Percentiles rank a stretch among this genome's conserved stretches.
Evolutionary conservation across 2,797 vertebrate genomes (phyloP).

Genomic region (Galaxias olidus): DNA sequence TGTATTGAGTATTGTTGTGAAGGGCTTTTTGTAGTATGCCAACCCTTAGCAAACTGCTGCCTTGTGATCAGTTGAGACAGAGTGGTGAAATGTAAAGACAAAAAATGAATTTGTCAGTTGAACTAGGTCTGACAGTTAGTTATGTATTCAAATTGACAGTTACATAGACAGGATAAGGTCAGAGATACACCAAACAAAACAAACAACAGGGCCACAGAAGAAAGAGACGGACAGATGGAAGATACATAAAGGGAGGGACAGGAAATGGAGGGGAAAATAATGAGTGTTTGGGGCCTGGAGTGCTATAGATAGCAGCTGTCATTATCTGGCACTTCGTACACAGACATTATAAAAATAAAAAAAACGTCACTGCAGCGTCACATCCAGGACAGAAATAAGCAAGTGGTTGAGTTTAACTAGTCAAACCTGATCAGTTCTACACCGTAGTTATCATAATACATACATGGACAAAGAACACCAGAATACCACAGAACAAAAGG

Average conservation of each 20-base stretch:
- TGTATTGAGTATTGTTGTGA: neutral
- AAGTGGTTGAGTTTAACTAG: constrained; percentile 35
- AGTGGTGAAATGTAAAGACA: neutral
- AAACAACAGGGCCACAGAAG: neutral
- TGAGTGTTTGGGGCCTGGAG: neutral
- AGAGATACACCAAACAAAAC: no score
- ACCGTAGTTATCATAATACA: constrained; percentile 28
- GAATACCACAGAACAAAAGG: neutral
- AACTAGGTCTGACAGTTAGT: neutral
- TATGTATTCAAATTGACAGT: neutral
- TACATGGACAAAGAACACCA: constrained; percentile 8
- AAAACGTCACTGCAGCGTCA: constrained; percentile 9
- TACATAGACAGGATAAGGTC: no score
- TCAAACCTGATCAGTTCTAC: constrained; percentile 49
- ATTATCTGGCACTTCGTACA: neutral
- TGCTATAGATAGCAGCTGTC: neutral
- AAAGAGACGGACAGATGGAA: neutral
- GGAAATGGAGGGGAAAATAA: neutral
- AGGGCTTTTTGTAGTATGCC: constrained; percentile 10
- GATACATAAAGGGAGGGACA: neutral
- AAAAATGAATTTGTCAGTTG: neutral
- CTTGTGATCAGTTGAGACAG: neutral
- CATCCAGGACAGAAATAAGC: constrained; percentile 20
- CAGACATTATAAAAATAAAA: constrained; percentile 4
- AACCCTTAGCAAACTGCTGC: constrained; percentile 15